A percentile compares a stretch with the other conserved stretches of the same genome.
These are phyloP conservation scores for Delphinus delphis DNA, from an alignment of 2,113 vertebrate species.

Conservation along the genomic window DNA sequence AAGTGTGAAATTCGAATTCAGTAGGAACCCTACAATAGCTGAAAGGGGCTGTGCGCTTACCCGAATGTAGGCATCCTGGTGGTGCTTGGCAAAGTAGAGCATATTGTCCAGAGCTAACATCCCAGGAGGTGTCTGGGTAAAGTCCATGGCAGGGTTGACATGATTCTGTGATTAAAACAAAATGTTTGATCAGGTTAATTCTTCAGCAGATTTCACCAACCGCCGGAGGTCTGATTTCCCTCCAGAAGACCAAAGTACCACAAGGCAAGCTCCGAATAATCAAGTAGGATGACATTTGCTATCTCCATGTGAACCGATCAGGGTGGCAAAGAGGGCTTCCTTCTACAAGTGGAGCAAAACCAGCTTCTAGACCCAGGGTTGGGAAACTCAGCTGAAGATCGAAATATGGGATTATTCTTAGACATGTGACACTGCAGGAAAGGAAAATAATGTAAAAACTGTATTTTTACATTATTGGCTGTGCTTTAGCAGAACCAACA, in stretches of 20 bases:
- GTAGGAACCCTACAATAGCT: neutral
- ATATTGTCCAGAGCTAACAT: constrained; percentile 99
- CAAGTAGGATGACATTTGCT: neutral
- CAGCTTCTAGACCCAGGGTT: neutral
- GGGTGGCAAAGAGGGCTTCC: neutral
- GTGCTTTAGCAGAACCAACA: neutral
- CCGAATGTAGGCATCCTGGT: constrained; percentile 97
- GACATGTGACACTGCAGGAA: neutral
- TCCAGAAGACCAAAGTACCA: neutral
- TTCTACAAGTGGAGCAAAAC: neutral
- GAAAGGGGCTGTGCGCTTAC: constrained; percentile 81
- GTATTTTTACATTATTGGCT: neutral
- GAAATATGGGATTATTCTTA: neutral
- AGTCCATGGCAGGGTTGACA: constrained; percentile 98
- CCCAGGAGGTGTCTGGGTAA: constrained; percentile 97
- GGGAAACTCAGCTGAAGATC: neutral
- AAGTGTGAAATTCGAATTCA: neutral
- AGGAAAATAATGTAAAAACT: neutral
- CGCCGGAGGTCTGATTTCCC: neutral
- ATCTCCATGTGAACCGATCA: neutral
- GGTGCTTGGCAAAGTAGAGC: constrained; percentile 97
- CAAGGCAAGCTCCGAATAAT: neutral
- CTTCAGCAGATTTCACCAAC: neutral
- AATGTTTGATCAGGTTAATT: neutral
- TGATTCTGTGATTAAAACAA: constrained; percentile 89